Base-by-base conservation (phyloP, 2,888 invertebrate genomes). In the Bhutanitis thaidina region DNA sequence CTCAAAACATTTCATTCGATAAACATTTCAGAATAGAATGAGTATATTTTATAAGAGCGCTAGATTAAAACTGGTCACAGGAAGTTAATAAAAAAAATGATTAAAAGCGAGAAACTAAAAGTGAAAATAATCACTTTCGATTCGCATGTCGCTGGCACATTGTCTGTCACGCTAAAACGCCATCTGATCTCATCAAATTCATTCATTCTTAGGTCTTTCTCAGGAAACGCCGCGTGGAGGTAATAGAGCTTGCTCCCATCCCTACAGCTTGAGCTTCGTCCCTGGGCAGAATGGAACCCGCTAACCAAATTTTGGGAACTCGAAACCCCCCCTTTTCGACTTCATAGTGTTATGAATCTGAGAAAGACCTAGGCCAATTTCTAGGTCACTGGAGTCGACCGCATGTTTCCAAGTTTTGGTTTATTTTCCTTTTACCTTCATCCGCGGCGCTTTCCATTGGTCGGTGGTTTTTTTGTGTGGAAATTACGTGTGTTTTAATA, bases 321-420 rank as follows among this genome's bases (percentile, higher is more conserved):
- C 44, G 13, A 43, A 34, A n/a, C n/a, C n/a, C 50, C 56, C 57
- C 53, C 58, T 35, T 35, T 48, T 59, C 58, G 59, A 62, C 55
- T 45, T 43, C 34, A 16, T 49, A 43, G 43, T 44, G 45, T 50
- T 39, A 45, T 64, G 56, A 79, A 76, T 87, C 89, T 88, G 89
- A 89, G 89, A 88, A 88, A 89, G 89, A 76, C 89, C 88, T 89
- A 84, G 86, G 87, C 71, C 61, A 57, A 77, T 80, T 77, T 84
- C 87, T 88, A 86, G 88, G 88, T 88, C 88, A 71, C 73, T 74
- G 80, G 81, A 82, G 80, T 79, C 77, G 69, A 67, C 80, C 77
- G 88, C 88, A 86, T 87, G 88, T 88, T 86, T 89, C 86, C 88
- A 86, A 89, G 78, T 85, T 86, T 88, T 87, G 88, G 86, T 87